Percentiles rank a stretch among this genome's conserved stretches.
phyloP scores from a whole-genome alignment of 2,888 invertebrate genomes.

The Endotricha flammealis region DNA sequence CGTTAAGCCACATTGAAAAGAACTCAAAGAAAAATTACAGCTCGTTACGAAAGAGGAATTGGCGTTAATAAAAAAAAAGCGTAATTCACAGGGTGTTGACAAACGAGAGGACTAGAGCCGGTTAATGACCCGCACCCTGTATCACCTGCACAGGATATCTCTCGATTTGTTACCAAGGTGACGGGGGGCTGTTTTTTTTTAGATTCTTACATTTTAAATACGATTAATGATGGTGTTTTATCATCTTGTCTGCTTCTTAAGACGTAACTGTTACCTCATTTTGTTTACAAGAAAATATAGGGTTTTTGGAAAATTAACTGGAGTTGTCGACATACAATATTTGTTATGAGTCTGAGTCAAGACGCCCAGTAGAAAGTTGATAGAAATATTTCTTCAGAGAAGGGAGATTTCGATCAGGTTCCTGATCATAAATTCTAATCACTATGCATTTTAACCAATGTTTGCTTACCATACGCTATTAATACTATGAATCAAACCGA shows the following conservation, averaged over 20 bases:
- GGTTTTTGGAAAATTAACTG: no score
- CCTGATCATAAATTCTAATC: no score
- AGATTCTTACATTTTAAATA: constrained; percentile 12
- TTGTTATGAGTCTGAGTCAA: no score
- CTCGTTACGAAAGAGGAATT: constrained; percentile 63
- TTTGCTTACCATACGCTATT: no score
- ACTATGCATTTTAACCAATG: no score
- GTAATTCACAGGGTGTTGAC: constrained; percentile 62
- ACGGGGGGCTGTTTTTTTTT: constrained; percentile 33
- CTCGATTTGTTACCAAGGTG: constrained; percentile 19
- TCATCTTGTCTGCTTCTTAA: neutral
- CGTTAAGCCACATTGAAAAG: neutral
- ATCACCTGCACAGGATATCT: constrained; percentile 43
- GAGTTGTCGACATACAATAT: no score
- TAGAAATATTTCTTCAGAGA: no score
- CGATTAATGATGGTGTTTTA: constrained; percentile 4
- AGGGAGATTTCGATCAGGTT: no score
- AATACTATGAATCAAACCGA: no score
- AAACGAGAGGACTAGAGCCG: constrained; percentile 54
- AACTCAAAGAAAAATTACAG: constrained; percentile 50
- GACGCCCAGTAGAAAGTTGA: no score
- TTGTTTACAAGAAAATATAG: no score
- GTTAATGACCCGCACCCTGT: constrained; percentile 58
- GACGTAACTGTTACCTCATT: no score
- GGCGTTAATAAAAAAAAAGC: constrained; percentile 66